Evolutionary conservation across 2,113 vertebrate species (phyloP).

Genomic region (Apteryx owenii): DNA sequence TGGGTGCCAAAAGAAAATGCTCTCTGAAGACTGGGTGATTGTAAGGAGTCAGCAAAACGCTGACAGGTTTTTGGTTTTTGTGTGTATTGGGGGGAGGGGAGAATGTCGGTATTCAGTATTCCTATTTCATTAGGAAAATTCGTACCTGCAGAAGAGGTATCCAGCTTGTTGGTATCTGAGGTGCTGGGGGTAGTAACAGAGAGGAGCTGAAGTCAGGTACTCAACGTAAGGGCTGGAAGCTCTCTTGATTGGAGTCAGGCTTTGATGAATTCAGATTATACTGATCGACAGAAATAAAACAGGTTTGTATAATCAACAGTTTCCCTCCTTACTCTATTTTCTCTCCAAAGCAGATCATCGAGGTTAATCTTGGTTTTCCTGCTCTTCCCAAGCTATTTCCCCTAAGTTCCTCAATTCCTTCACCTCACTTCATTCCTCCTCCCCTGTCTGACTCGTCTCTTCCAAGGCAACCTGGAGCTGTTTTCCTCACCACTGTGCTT

Average conservation of each 20-base stretch:
- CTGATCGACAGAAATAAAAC: not conserved
- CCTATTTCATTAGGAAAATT: not conserved
- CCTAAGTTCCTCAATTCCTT: not conserved
- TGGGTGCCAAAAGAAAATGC: not conserved
- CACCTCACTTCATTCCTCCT: not conserved
- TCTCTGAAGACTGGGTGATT: not conserved
- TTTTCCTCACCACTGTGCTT: not conserved
- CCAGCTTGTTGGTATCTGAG: not conserved
- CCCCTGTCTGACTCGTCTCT: not conserved
- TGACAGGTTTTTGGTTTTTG: not conserved
- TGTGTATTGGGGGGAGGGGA: fast-evolving
- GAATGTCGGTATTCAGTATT: not conserved
- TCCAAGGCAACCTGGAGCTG: not conserved
- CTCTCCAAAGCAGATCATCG: not conserved
- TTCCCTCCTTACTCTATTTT: not conserved
- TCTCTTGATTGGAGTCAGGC: not conserved
- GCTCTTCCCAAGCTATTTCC: not conserved
- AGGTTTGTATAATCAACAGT: not conserved
- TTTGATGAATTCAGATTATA: not conserved
- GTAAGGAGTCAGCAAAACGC: not conserved
- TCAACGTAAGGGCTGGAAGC: not conserved
- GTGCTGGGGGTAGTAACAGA: no score
- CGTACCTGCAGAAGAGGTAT: not conserved
- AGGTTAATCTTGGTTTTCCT: not conserved
- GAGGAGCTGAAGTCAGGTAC: fast-evolving